phyloP scores from a whole-genome alignment of 2,888 invertebrate species.

The Lasioglossum morio region DNA sequence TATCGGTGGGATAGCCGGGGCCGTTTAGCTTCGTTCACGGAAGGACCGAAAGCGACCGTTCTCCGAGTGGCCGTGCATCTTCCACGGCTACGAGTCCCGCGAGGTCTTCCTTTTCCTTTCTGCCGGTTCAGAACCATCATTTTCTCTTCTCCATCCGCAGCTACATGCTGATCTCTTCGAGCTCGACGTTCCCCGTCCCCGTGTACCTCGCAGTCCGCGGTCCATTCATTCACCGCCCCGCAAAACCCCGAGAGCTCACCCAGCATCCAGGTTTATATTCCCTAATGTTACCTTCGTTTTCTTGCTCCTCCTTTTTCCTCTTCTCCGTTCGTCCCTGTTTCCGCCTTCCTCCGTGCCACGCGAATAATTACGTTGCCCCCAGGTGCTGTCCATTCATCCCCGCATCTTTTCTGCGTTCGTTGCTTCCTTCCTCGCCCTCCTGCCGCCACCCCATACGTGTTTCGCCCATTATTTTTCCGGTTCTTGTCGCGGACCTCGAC shows the following conservation, averaged over 20 bases:
- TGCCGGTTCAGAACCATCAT: constrained; percentile 29
- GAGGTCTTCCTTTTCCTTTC: constrained; percentile 69
- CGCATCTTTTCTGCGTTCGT: constrained; percentile 9
- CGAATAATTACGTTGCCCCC: constrained; percentile 72
- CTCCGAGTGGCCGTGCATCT: constrained; percentile 78
- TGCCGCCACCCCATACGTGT: neutral
- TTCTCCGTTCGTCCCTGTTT: constrained; percentile 37
- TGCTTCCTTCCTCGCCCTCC: neutral
- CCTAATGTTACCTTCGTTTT: constrained; percentile 62
- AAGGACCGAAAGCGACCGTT: constrained; percentile 66
- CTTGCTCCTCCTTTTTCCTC: constrained; percentile 34
- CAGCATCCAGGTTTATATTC: constrained; percentile 53
- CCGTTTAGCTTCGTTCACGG: constrained; percentile 71
- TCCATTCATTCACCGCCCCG: constrained; percentile 37
- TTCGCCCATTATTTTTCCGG: constrained; percentile 10
- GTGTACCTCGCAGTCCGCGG: constrained; percentile 21
- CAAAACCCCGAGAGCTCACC: constrained; percentile 38
- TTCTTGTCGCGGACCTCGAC: constrained; percentile 1
- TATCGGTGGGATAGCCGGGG: neutral
- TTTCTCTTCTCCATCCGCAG: constrained; percentile 35
- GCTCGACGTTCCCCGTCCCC: constrained; percentile 26
- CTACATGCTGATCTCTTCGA: constrained; percentile 34
- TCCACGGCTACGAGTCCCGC: constrained; percentile 78
- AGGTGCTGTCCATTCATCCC: constrained; percentile 44
- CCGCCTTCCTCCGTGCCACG: constrained; percentile 43